Base-by-base conservation (phyloP, 2,797 vertebrate species). In the Sandelia bainsii region DNA sequence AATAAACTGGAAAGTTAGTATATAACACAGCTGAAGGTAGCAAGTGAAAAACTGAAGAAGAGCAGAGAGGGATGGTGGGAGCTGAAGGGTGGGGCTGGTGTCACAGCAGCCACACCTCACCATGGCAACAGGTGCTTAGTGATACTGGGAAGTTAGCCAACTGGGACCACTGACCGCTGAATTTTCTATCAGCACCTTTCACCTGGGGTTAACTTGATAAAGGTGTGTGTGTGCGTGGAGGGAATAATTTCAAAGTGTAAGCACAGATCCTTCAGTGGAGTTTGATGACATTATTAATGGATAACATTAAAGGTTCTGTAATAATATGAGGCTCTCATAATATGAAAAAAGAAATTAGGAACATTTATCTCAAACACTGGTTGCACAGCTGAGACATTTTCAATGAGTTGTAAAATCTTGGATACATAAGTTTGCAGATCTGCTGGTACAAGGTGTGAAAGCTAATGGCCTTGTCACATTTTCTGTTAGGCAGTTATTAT, bases 51-150 rank as follows among this genome's bases (percentile, higher is more conserved):
- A 49, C 13, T 19, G 16, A 62, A 59, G 22, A 7, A 25, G 29
- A 69, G 27, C 45, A 22, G 67, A 61, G 53, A 27, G 53, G 34
- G 53, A 46, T 54, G 42, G 45, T 52, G 44, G 32, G 42, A 54
- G 62, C 1, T 19, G 22, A 58, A 62, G 75, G 86, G 83, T 56
- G 81, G 75, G 56, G 80, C 54, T 10, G 12, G 37, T 49, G 66
- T 77, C 69, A 71, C 62, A 71, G 79, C 72, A 60, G 71, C 79
- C 84, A 84, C 83, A 66, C 84, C 82, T 84, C 83, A 70, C 88
- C 75, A 89, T 81, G 73, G 83, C 72, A 89, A 90, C 81, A 1
- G 69, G 83, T 75, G 81, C 83, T 67, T 59, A 56, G 79, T 68
- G 70, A 80, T 66, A 19, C 17, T 16, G 37, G 1, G 1, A 67